A percentile compares a stretch with the other conserved stretches of the same genome.
These are phyloP conservation scores for Drosophila silvestris DNA, from an alignment of 2,888 invertebrate genomes.

Conservation along the genomic window DNA sequence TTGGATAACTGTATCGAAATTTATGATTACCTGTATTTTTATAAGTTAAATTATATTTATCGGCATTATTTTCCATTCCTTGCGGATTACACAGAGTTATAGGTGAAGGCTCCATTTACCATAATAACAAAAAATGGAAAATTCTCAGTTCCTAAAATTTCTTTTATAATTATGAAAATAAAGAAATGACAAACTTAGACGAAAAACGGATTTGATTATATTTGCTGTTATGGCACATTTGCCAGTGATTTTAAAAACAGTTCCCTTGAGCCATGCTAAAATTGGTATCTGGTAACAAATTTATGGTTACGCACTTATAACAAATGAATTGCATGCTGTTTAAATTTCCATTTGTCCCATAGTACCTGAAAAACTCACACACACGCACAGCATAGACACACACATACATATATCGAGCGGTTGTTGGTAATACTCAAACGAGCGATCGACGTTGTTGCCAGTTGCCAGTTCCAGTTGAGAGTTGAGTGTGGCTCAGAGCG, in stretches of 20 bases:
- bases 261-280: background rate
- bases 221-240: no score
- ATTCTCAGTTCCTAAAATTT: background rate
- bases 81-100: background rate
- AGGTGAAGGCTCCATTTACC: background rate
- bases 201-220: background rate
- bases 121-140: background rate
- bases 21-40: background rate
- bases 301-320: background rate
- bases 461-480: slow-evolving; percentile 79
- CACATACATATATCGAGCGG: slow-evolving; percentile 2
- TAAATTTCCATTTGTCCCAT: background rate
- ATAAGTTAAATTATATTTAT: background rate
- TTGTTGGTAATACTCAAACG: slow-evolving; percentile 62
- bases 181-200: no score
- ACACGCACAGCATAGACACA: background rate
- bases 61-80: background rate
- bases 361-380: slow-evolving; percentile 1
- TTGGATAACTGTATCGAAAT: background rate
- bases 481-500: slow-evolving; percentile 76
- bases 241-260: no score
- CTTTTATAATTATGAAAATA: background rate
- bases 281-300: background rate
- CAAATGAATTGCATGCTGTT: background rate
- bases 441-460: slow-evolving; percentile 67